Base-by-base conservation (phyloP, 2,888 invertebrate species). In the Cerastoderma edule region DNA sequence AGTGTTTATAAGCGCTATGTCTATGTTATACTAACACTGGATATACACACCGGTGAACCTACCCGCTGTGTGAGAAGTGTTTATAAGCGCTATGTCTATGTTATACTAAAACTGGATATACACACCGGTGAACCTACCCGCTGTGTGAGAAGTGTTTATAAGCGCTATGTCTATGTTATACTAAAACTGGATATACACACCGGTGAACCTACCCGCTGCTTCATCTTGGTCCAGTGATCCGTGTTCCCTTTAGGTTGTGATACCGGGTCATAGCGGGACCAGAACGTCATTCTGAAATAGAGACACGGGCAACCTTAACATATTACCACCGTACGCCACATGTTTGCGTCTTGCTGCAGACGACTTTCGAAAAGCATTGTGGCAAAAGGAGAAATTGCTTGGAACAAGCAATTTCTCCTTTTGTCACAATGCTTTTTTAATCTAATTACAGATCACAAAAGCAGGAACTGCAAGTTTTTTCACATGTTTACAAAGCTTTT, bases 191-290 rank as follows among this genome's bases (percentile, higher is more conserved):
- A 8, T 22, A 60, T 60, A 60, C 60, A 60, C 60, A 60, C 60
- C 60, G 60, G 35, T 22, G 35, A 24, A 60, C 60, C 60, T 79
- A 89, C 90, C 80, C 83, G 75, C 65, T 88, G 81, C 77, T 86
- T 87, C 80, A 89, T 81, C 73, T 90, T 90, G 44, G 88, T 81
- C 90, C 90, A 90, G 73, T 90, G 89, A 72, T 90, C 89, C 35
- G 90, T 89, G 69, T 86, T 87, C 3, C 88, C 88, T 46, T 72
- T 73, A 8, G 83, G 83, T 46, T 85, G 85, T 48, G 81, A 68
- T 5, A 88, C 82, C 0, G 89, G 87, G 70, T 89, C 88, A 74
- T 87, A 80, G 22, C 87, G 83, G 24, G 89, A 85, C 89, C 89
- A 89, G 74, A 88, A 89, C 8, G 89, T 88, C 89, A 89, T 89